Evolutionary conservation across 2,888 invertebrate genomes (phyloP).

Genomic region (Palloptera scutellata): DNA sequence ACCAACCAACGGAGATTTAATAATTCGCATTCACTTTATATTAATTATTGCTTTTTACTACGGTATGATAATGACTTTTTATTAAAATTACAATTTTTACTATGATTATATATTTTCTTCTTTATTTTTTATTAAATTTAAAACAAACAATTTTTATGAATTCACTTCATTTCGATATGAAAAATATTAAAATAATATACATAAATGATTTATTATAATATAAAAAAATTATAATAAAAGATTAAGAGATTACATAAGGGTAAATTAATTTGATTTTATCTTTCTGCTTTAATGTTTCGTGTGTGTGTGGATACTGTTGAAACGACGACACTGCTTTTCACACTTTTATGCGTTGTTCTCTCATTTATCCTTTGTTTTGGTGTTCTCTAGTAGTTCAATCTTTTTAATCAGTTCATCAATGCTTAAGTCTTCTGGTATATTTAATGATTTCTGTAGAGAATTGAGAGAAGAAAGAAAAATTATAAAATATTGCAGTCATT

Average conservation of each 20-base stretch:
- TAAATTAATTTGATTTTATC: neutral
- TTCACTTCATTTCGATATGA: conserved; percentile 35
- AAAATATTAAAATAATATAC: conserved; percentile 26
- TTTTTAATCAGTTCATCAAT: conserved; percentile 56
- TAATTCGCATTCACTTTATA: too few relatives aligned
- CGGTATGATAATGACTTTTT: too few relatives aligned
- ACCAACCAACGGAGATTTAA: too few relatives aligned
- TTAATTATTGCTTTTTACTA: too few relatives aligned
- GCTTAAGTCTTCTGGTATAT: conserved; percentile 49
- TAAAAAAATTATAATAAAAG: conserved; percentile 23
- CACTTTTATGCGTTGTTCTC: conserved; percentile 9
- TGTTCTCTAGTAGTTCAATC: conserved; percentile 44
- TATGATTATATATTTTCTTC: conserved; percentile 18
- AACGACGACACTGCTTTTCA: neutral
- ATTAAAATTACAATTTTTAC: too few relatives aligned
- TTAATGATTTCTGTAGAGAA: conserved; percentile 39
- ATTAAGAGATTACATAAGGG: conserved; percentile 28
- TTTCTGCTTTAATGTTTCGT: too few relatives aligned
- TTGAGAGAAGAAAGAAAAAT: neutral
- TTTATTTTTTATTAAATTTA: conserved; percentile 34
- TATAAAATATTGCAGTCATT: neutral
- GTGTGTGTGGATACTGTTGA: too few relatives aligned
- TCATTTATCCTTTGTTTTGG: conserved; percentile 41
- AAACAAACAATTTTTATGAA: conserved; percentile 34
- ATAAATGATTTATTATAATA: conserved; percentile 30